These are phyloP conservation scores for Ips typographus DNA, from an alignment of 1,140 invertebrate species.

Conservation along the genomic window DNA sequence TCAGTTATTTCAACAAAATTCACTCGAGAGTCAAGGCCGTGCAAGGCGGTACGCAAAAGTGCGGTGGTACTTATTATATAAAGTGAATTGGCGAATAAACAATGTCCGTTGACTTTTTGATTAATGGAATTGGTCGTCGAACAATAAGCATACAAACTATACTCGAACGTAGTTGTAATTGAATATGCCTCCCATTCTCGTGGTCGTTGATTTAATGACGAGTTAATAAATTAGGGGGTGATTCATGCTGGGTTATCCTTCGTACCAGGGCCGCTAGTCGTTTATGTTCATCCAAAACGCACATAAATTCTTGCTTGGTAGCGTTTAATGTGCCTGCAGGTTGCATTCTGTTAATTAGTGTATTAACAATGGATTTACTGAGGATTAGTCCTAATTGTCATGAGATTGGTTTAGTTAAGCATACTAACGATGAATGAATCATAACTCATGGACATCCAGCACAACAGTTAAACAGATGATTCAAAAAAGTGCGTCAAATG, in stretches of 20 bases:
- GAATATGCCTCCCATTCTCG: constrained; percentile 2
- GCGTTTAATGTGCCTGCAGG: too few species aligned
- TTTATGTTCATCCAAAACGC: too few species aligned
- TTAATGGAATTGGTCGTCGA: constrained; percentile 11
- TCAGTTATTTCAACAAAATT: not conserved
- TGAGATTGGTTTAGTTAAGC: too few species aligned
- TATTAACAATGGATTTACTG: too few species aligned
- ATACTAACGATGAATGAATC: too few species aligned
- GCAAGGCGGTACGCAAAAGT: not conserved
- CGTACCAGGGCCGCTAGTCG: too few species aligned
- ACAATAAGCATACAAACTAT: constrained; percentile 2
- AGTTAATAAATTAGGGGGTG: not conserved
- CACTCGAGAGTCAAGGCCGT: not conserved
- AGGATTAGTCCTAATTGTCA: too few species aligned
- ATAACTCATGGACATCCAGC: too few species aligned
- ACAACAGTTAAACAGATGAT: too few species aligned
- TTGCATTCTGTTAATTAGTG: too few species aligned
- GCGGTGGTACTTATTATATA: constrained; percentile 5
- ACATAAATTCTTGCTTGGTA: too few species aligned
- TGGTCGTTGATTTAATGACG: not conserved
- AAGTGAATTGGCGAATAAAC: constrained; percentile 6
- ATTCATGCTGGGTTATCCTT: not conserved
- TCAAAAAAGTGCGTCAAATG: too few species aligned
- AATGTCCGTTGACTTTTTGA: constrained; percentile 6
- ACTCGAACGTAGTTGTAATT: constrained; percentile 3